Percentiles rank a stretch among this genome's conserved stretches.
Evolutionary conservation across 2,888 invertebrate genomes (phyloP).

Genomic region (Pollenia griseotomentosa): DNA sequence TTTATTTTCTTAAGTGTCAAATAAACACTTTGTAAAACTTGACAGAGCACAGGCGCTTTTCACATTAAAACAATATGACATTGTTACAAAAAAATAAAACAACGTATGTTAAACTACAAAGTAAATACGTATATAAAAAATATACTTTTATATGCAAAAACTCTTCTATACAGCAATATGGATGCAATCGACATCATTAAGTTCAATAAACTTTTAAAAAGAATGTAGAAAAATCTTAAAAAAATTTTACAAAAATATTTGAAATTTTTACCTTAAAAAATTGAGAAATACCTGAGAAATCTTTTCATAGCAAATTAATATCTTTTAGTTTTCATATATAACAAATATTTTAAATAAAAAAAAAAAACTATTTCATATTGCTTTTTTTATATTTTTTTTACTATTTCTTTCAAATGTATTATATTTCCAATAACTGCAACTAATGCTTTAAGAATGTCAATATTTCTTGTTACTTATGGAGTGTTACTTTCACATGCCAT

Average conservation of each 20-base stretch:
- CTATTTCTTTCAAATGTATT: not conserved
- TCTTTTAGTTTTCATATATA: no score
- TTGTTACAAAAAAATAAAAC: conserved; percentile 39
- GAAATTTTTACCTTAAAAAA: not conserved
- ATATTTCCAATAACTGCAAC: conserved; percentile 4
- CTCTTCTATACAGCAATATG: not conserved
- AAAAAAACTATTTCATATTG: not conserved
- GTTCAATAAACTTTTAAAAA: conserved; percentile 17
- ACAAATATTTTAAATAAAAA: not conserved
- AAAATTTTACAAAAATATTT: not conserved
- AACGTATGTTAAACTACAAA: conserved; percentile 24
- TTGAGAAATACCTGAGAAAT: no score
- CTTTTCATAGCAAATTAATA: no score
- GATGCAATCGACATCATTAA: not conserved
- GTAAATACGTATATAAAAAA: not conserved
- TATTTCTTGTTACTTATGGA: conserved; percentile 13
- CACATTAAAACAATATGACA: conserved; percentile 68
- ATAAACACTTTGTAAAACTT: conserved; percentile 62
- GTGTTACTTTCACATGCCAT: conserved; percentile 3
- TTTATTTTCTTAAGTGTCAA: conserved; percentile 64
- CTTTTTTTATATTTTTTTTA: not conserved
- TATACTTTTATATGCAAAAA: conserved; percentile 9
- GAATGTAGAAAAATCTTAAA: not conserved
- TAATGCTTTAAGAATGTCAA: conserved; percentile 4
- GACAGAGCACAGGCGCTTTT: conserved; percentile 58